phyloP scores from a whole-genome alignment of 30 jellyfish, hydroid and myxozoan genomes.

The Nemopilema nomurai region DNA sequence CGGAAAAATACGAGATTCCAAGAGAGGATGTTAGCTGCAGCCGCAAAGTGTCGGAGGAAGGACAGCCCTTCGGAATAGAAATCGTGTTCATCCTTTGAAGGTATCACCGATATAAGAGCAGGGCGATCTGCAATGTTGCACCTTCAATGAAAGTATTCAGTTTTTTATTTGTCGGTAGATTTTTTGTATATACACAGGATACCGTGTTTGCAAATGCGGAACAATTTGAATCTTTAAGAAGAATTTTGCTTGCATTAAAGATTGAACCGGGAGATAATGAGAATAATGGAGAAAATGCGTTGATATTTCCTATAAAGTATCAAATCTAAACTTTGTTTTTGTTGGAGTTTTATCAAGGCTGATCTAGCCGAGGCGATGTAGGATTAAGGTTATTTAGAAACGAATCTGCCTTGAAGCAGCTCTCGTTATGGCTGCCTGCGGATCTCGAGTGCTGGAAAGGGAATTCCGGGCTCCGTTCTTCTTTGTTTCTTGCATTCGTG shows the following conservation, averaged over 20 bases:
- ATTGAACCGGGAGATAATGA: conserved; percentile 42
- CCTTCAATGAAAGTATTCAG: conserved; percentile 36
- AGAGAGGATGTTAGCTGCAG: conserved; percentile 23
- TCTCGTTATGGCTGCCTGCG: not conserved
- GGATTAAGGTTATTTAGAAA: not conserved
- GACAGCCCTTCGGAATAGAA: not conserved
- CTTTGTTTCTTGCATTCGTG: not conserved
- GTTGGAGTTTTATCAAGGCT: not conserved
- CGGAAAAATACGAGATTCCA: conserved; percentile 1
- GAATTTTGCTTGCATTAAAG: conserved; percentile 42
- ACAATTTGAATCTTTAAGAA: conserved; percentile 42
- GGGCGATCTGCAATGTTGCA: conserved; percentile 61
- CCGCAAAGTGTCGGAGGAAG: conserved; percentile 53
- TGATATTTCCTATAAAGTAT: conserved; percentile 33
- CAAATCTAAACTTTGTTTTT: conserved; percentile 41
- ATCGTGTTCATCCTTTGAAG: conserved; percentile 39
- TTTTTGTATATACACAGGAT: conserved; percentile 36
- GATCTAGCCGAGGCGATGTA: not conserved
- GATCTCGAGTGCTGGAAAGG: not conserved
- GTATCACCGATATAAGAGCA: conserved; percentile 29
- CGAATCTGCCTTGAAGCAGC: not conserved
- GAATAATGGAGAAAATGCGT: conserved; percentile 11
- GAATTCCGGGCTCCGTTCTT: not conserved
- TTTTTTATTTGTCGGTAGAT: conserved; percentile 42
- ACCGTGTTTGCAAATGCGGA: conserved; percentile 51